Evolutionary conservation across 2,113 vertebrate genomes (phyloP).

Genomic region (Oreochromis tanganicae): DNA sequence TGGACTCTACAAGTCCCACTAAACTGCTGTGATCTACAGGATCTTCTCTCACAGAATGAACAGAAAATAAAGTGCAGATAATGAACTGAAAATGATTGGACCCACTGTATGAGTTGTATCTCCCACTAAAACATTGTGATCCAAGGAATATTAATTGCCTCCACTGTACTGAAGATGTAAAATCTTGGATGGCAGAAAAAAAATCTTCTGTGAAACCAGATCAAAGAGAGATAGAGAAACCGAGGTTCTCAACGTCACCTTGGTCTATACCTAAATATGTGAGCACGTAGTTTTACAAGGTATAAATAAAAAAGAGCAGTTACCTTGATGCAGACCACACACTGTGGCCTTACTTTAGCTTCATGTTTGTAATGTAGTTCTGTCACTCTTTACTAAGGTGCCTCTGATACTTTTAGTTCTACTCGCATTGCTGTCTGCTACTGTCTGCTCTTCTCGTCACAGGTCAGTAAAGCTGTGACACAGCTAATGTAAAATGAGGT

Average conservation of each 20-base stretch:
- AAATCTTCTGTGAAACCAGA: fast-evolving
- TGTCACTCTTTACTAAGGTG: background rate
- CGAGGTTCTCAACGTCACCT: background rate
- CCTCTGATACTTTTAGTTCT: background rate
- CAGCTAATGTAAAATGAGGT: conserved; percentile 1
- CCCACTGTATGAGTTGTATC: background rate
- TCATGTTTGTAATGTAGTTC: background rate
- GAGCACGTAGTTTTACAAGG: background rate
- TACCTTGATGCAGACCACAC: background rate
- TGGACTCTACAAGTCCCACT: background rate
- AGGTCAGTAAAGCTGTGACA: background rate
- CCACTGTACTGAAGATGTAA: background rate
- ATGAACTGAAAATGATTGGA: background rate
- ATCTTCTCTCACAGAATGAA: background rate
- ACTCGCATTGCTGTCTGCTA: background rate
- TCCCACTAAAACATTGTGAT: background rate
- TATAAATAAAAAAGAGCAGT: background rate
- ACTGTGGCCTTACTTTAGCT: background rate
- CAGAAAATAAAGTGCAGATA: background rate
- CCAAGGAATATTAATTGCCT: background rate
- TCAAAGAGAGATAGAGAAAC: background rate
- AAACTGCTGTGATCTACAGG: background rate
- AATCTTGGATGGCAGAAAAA: background rate
- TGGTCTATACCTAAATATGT: background rate
- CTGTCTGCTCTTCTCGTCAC: background rate